phyloP scores from a whole-genome alignment of 2,888 invertebrate species.

The Acleris literana region DNA sequence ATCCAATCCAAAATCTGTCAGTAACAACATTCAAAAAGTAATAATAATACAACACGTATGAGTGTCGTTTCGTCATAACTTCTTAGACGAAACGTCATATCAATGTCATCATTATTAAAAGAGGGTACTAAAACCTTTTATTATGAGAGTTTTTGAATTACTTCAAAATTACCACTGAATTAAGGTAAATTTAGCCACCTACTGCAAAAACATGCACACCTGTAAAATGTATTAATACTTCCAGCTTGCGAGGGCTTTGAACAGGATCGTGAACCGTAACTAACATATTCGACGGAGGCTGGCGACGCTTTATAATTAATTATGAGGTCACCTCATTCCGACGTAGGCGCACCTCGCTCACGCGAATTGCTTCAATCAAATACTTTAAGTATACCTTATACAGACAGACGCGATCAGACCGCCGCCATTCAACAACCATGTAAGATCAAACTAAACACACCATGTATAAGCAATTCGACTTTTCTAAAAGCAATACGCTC shows the following conservation, averaged over 20 bases:
- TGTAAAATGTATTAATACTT: conserved; percentile 3
- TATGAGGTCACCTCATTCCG: conserved; percentile 33
- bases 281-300: conserved; percentile 32
- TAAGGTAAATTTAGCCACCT: background rate
- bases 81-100: too few relatives aligned
- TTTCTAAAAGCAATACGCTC: conserved; percentile 12
- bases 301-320: conserved; percentile 30
- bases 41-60: too few relatives aligned
- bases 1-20: too few relatives aligned
- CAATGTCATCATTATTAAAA: too few relatives aligned
- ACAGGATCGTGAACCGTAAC: conserved; percentile 30
- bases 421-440: conserved; percentile 1
- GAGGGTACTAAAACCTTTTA: too few relatives aligned
- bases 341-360: conserved; percentile 33
- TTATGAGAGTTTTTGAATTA: too few relatives aligned
- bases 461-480: conserved; percentile 11
- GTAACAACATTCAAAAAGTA: too few relatives aligned
- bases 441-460: conserved; percentile 18
- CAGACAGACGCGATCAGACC: background rate
- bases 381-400: conserved; percentile 1
- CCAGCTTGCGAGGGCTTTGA: conserved; percentile 23
- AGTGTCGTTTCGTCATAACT: too few relatives aligned
- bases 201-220: background rate
- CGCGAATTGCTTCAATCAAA: conserved; percentile 27
- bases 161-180: background rate